Evolutionary conservation across 2,888 invertebrate genomes (phyloP), one percentile per base, ranked within the genome.

Genomic region (Pheosia tremula): DNA sequence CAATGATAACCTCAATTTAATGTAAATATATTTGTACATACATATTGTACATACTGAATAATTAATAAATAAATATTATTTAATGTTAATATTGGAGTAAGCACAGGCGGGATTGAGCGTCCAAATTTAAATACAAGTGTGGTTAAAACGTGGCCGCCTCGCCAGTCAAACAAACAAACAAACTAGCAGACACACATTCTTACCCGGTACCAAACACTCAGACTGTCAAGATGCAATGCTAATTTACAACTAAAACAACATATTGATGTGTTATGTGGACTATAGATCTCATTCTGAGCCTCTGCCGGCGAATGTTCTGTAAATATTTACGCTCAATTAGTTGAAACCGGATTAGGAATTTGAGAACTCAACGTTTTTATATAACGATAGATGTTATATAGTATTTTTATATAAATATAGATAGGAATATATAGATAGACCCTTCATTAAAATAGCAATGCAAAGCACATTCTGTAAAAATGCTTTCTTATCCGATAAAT

Each of bases 201-300:
- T 38, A 8, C 3, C 50, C 43, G 6, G 37, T n/a, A 36, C 8
- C 57, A 13, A 49, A 45, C 57, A 60, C 50, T 63, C 43, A 50
- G 62, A 60, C 63, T 66, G 63, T 68, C 63, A 68, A 59, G 66
- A 55, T 61, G 57, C 61, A 61, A 60, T 71, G 61, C 63, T 63
- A 70, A 68, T 68, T 59, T 54, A 70, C 50, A 58, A 50, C 53
- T 65, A 60, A 10, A 62, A 59, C 37, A 69, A 67, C 50, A 60
- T 64, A 59, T 54, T 37, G 62, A 59, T 61, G 54, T 59, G 56
- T 61, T 64, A 59, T 36, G 37, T 53, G 2, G 13, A 54, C 70
- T 52, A 70, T 70, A 68, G 66, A 66, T 70, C 56, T 61, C 50
- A 63, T 63, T 54, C 58, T 6, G 36, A 55, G 61, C 50, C 39